Conservation (phyloP, 2,888 invertebrate genomes). For the Napeogenes sylphis region DNA sequence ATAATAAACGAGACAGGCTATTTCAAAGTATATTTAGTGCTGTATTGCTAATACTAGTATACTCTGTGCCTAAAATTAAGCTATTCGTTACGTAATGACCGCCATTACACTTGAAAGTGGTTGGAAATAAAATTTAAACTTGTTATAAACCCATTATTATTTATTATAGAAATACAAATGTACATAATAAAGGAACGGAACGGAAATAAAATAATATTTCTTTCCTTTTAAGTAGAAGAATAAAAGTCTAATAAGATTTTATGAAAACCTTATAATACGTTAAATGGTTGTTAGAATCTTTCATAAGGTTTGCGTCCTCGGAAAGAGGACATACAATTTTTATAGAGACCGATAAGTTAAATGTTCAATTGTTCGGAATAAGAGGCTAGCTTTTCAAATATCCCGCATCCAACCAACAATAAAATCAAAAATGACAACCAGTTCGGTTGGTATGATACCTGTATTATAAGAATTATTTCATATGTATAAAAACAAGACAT, state of each 20-base stretch:
- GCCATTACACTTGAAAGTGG: too few species aligned
- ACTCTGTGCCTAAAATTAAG: too few species aligned
- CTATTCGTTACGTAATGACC: too few species aligned
- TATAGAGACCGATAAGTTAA: conserved; percentile 53
- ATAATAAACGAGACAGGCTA: too few species aligned
- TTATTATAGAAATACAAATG: too few species aligned
- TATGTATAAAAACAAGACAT: too few species aligned
- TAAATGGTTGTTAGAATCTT: conserved; percentile 31
- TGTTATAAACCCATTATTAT: too few species aligned
- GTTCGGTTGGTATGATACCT: conserved; percentile 27
- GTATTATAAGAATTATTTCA: background rate
- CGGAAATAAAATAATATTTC: background rate
- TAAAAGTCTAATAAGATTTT: conserved; percentile 26
- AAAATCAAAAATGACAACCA: conserved; percentile 34
- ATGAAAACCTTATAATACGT: conserved; percentile 22
- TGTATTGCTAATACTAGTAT: too few species aligned
- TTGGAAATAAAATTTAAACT: too few species aligned
- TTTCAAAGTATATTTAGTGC: too few species aligned
- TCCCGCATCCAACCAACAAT: conserved; percentile 38
- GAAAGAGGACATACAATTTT: conserved; percentile 53
- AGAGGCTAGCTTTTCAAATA: conserved; percentile 43
- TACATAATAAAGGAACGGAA: conserved; percentile 3
- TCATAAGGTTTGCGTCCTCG: conserved; percentile 40
- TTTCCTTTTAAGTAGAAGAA: conserved; percentile 8
- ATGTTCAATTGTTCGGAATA: conserved; percentile 66